These are phyloP conservation scores for Platysteira castanea DNA, from an alignment of 2,113 vertebrate genomes.

Conservation along the genomic window DNA sequence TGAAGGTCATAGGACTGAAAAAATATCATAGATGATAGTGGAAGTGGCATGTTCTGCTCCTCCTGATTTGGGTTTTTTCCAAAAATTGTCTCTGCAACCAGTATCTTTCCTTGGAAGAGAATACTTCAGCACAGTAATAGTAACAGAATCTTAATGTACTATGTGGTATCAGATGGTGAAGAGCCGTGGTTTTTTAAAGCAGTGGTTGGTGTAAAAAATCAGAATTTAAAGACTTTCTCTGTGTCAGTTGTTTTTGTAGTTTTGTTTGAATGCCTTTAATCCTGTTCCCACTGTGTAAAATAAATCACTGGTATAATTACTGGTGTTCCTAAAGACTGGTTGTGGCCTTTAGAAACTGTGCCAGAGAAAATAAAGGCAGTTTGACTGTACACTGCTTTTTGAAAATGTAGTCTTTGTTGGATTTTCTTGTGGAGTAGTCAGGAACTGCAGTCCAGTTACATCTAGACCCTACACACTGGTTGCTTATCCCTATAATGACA, in stretches of 20 bases:
- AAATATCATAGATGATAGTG: background rate
- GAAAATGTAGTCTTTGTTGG: background rate
- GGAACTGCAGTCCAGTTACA: background rate
- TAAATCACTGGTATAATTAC: background rate
- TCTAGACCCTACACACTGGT: background rate
- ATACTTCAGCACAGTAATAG: background rate
- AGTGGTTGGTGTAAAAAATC: background rate
- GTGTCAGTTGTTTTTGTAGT: background rate
- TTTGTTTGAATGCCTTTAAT: conserved; percentile 21
- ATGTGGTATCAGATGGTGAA: background rate
- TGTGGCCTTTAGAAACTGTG: background rate
- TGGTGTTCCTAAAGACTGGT: background rate
- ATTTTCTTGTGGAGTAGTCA: background rate
- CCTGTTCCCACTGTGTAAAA: background rate
- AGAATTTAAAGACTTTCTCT: background rate
- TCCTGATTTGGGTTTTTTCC: background rate
- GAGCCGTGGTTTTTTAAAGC: background rate
- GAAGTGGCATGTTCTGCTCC: background rate
- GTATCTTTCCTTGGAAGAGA: background rate
- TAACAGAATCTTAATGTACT: background rate
- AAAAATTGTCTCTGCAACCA: background rate
- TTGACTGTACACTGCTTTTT: background rate
- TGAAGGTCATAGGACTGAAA: conserved; percentile 31
- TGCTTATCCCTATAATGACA: background rate
- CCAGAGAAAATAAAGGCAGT: background rate